These are phyloP conservation scores for Hippocampus mohnikei DNA, from an alignment of 2,113 vertebrate species.

Conservation along the genomic window DNA sequence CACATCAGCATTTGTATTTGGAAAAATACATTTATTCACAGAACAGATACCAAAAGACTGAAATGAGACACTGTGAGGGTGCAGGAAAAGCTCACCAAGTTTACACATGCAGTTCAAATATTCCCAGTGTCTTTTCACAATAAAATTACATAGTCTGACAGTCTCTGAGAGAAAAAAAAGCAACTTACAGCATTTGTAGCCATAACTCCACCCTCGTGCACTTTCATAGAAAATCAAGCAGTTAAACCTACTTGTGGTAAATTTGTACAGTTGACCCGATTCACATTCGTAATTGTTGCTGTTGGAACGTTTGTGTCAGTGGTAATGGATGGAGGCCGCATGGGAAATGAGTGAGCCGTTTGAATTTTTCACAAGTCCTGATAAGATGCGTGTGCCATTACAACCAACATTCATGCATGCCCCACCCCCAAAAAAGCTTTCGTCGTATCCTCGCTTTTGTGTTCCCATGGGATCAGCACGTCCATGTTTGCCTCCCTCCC, in stretches of 20 bases:
- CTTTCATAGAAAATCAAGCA: background rate
- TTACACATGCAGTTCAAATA: conserved; percentile 24
- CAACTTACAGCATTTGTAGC: background rate
- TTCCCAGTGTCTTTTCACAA: conserved; percentile 1
- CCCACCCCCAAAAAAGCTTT: background rate
- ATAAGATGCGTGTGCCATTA: background rate
- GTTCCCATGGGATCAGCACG: background rate
- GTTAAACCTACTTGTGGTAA: background rate
- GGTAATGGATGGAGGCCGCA: background rate
- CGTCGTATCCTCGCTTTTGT: background rate
- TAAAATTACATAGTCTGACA: background rate
- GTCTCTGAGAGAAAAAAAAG: background rate
- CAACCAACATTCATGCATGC: background rate
- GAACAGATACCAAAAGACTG: conserved; percentile 43
- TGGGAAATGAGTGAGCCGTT: background rate
- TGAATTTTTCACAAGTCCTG: background rate
- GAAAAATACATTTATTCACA: conserved; percentile 80
- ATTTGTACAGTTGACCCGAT: background rate
- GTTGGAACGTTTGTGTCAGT: background rate
- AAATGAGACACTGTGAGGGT: conserved; percentile 26
- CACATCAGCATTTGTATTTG: conserved; percentile 32
- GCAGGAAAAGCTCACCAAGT: conserved; percentile 18
- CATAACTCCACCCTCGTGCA: background rate
- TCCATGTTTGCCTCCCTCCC: background rate
- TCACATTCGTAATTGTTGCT: background rate